Conservation (phyloP, 2,888 invertebrate species). For the Didymodactylos carnosus region DNA sequence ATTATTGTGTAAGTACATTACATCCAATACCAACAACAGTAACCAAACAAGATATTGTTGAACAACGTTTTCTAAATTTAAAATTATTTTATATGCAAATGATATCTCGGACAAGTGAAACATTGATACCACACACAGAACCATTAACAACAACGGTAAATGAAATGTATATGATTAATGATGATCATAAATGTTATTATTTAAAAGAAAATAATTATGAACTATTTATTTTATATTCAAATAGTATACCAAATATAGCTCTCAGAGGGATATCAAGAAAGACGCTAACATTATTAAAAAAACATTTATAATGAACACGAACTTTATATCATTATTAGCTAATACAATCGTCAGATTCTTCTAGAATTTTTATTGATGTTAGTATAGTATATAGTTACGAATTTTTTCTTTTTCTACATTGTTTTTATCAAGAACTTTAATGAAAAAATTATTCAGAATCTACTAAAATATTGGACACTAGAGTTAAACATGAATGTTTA, state of each 20-base stretch:
- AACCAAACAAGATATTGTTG: background rate
- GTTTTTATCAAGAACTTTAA: too few species aligned
- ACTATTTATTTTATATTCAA: background rate
- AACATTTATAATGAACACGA: background rate
- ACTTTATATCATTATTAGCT: too few species aligned
- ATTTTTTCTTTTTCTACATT: too few species aligned
- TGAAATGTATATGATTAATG: background rate
- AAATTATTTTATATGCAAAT: background rate
- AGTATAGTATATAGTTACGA: too few species aligned
- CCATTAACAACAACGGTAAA: background rate
- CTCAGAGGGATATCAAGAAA: background rate
- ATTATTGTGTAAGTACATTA: background rate
- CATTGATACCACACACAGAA: background rate
- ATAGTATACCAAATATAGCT: background rate
- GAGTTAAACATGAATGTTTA: too few species aligned
- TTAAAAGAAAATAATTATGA: background rate
- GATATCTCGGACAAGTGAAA: background rate
- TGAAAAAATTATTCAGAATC: too few species aligned
- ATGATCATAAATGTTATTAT: background rate
- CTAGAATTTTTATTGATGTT: background rate
- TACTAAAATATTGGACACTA: too few species aligned
- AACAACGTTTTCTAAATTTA: background rate
- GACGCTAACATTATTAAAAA: background rate
- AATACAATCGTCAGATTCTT: too few species aligned
- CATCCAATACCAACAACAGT: too few species aligned